These are phyloP conservation scores for Penaeus indicus DNA, from an alignment of 1,140 invertebrate genomes.

Conservation along the genomic window DNA sequence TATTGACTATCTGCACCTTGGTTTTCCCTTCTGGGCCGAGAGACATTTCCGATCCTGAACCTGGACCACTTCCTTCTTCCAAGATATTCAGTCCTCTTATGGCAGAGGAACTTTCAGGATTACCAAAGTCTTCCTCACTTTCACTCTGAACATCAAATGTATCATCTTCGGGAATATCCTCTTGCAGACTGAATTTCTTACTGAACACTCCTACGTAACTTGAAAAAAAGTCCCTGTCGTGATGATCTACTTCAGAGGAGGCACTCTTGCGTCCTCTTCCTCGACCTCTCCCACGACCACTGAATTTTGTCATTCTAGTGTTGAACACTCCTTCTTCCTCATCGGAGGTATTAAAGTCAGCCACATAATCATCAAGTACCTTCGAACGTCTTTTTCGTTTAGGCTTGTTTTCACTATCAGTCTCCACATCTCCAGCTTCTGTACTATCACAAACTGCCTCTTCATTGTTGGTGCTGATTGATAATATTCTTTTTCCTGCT, in stretches of 20 bases:
- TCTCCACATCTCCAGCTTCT: no score
- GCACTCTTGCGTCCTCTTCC: slow-evolving; percentile 26
- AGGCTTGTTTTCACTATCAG: no score
- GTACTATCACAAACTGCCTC: no score
- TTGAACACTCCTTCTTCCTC: slow-evolving; percentile 36
- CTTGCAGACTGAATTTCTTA: slow-evolving; percentile 22
- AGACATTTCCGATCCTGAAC: slow-evolving; percentile 8
- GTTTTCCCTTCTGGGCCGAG: slow-evolving; percentile 41
- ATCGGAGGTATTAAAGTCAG: slow-evolving; percentile 53
- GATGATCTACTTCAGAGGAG: neutral
- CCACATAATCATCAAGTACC: neutral
- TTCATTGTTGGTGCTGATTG: no score
- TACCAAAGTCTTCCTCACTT: slow-evolving; percentile 7
- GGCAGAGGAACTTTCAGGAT: neutral
- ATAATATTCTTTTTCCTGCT: no score
- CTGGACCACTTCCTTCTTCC: neutral
- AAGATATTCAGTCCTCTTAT: neutral
- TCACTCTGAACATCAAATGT: slow-evolving; percentile 27
- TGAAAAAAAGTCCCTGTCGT: slow-evolving; percentile 24
- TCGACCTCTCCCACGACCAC: slow-evolving; percentile 28
- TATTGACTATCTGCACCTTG: slow-evolving; percentile 41
- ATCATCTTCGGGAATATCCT: slow-evolving; percentile 6
- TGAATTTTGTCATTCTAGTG: slow-evolving; percentile 1
- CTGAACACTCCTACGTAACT: slow-evolving; percentile 32
- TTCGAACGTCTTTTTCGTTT: no score